A percentile compares a stretch with the other conserved stretches of the same genome.
Evolutionary conservation across 2,888 invertebrate genomes (phyloP).

Genomic region (Dermolepida albohirtum): DNA sequence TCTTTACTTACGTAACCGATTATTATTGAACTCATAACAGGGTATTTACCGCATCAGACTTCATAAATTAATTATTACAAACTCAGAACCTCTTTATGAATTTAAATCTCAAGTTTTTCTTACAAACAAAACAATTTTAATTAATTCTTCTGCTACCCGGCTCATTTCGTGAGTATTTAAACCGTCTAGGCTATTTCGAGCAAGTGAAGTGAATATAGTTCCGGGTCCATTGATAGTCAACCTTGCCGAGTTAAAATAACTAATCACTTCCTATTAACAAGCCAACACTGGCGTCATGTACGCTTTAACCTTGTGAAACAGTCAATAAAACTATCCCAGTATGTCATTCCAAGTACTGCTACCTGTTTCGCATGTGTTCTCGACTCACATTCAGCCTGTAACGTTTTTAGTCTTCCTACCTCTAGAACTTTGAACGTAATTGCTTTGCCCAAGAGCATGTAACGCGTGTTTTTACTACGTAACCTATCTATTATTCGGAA

Average conservation of each 20-base stretch:
- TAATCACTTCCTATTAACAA: constrained; percentile 57
- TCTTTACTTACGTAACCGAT: no score
- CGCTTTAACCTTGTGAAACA: constrained; percentile 53
- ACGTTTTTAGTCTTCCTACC: background rate
- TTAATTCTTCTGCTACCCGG: background rate
- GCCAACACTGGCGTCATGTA: constrained; percentile 51
- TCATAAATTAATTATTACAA: no score
- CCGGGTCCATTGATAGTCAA: constrained; percentile 52
- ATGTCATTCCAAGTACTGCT: constrained; percentile 40
- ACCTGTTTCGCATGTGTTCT: constrained; percentile 27
- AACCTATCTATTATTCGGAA: no score
- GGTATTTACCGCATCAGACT: no score
- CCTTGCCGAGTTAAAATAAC: constrained; percentile 56
- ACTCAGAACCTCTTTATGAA: no score
- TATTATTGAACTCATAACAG: no score
- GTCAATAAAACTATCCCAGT: constrained; percentile 51
- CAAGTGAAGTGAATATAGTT: constrained; percentile 45
- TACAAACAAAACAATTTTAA: background rate
- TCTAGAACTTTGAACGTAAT: no score
- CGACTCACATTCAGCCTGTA: background rate
- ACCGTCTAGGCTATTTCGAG: constrained; percentile 12
- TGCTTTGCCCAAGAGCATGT: no score
- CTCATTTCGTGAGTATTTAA: no score
- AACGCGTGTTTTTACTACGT: no score
- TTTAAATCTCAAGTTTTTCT: background rate